These are phyloP conservation scores for Halesus radiatus DNA, from an alignment of 1,140 invertebrate species.

Conservation along the genomic window DNA sequence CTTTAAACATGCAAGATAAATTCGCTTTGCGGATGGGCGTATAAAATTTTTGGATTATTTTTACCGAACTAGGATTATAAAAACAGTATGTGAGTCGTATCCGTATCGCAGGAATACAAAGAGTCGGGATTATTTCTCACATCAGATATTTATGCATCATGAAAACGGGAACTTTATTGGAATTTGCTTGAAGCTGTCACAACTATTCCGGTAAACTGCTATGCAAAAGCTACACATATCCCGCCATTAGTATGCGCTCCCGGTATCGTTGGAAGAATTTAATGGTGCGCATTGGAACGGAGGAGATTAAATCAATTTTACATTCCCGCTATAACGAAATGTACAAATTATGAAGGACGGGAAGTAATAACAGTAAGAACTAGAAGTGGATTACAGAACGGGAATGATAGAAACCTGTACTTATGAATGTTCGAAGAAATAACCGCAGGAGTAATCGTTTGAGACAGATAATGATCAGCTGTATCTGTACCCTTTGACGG, in stretches of 20 bases:
- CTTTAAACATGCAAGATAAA: too few relatives aligned
- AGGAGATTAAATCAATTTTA: conserved; percentile 11
- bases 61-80: too few relatives aligned
- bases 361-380: too few relatives aligned
- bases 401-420: too few relatives aligned
- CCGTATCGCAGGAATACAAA: not conserved
- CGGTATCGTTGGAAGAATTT: not conserved
- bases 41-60: too few relatives aligned
- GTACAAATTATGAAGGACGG: too few relatives aligned
- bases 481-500: too few relatives aligned
- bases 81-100: not conserved
- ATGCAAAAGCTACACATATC: not conserved
- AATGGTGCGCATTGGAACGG: not conserved
- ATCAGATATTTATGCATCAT: not conserved
- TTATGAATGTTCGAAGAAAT: too few relatives aligned
- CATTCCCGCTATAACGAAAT: not conserved
- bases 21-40: too few relatives aligned
- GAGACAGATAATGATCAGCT: too few relatives aligned
- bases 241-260: conserved; percentile 19
- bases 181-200: not conserved
- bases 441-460: too few relatives aligned
- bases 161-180: not conserved
- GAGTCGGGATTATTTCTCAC: not conserved
- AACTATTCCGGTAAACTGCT: conserved; percentile 4
- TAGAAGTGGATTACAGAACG: too few relatives aligned